phyloP scores from a whole-genome alignment of 2,113 vertebrate species.

The Terrapene triunguis region DNA sequence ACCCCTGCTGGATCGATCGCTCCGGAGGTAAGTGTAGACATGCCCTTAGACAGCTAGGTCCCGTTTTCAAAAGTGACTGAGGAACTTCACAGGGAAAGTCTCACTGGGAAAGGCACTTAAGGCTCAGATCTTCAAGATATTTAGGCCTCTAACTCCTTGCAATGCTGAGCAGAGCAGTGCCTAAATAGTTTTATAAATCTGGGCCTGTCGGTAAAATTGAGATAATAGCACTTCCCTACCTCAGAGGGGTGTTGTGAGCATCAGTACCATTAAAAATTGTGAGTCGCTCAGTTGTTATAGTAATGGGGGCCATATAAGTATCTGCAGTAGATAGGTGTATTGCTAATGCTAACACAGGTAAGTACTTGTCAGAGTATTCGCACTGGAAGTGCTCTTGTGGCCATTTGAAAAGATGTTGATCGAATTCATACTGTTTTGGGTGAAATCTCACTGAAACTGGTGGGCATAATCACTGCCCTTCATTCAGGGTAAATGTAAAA shows the following conservation, averaged over 20 bases:
- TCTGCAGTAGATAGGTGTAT: neutral
- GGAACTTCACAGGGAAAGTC: neutral
- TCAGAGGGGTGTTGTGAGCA: neutral
- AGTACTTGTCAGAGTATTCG: neutral
- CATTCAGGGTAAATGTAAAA: neutral
- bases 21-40: no score
- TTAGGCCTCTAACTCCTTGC: no score
- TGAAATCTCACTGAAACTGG: neutral
- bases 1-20: no score
- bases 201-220: neutral
- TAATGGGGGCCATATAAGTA: neutral
- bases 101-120: no score
- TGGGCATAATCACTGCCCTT: neutral
- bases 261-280: neutral
- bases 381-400: neutral
- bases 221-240: neutral
- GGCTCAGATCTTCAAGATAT: no score
- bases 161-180: neutral
- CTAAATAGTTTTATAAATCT: neutral
- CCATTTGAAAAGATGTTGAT: neutral
- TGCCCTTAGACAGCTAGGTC: fast-evolving
- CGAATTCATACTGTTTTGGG: neutral
- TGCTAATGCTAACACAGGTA: neutral
- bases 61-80: neutral
- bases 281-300: neutral